Evolutionary conservation across 2,797 vertebrate species (phyloP), one percentile per base, ranked within the genome.

Genomic region (Taeniopygia guttata): DNA sequence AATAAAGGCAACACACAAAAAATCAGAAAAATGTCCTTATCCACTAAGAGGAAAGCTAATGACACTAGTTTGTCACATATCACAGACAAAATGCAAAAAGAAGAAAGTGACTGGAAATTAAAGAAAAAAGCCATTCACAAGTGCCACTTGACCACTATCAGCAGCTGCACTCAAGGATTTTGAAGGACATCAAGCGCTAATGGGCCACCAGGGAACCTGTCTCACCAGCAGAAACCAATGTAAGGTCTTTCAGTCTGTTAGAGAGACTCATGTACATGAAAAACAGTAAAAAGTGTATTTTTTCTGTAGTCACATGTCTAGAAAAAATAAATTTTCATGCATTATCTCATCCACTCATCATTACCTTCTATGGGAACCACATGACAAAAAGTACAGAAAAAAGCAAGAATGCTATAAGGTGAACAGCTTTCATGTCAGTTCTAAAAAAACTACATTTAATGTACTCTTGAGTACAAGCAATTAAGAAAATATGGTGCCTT

Each of bases 1-100:
- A 86, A 83, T 38, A 90, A 30, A 70, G 36, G 29, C 45, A 70
- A 59, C 15, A 36, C 27, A 62, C 2, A 70, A 23, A 80, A 68
- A 69, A 63, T 34, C 34, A 52, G 56, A 84, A 91, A 87, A 95
- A 81, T 46, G 17, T 10, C 52, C 20, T 74, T 85, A 67, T 29
- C 15, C 27, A 32, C 2, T 40, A 75, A 90, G 52, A 73, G 20
- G 40, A 88, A 91, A 77, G 40, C 16, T 3, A 76, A 34, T 43
- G 10, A 81, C 43, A 90, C 4, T 25, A 49, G n/a, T 21, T 66
- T 49, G n/a, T 23, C 76, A 84, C 12, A 22, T 45, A 58, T 36
- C 21, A 62, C 7, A 82, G 48, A 45, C 21, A 27, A 92, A 86
- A 87, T 42, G 64, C 6, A 81, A 64, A 83, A 90, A 82, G 18